Conservation (phyloP, 2,888 invertebrate genomes). For the Apotomis capreana region DNA sequence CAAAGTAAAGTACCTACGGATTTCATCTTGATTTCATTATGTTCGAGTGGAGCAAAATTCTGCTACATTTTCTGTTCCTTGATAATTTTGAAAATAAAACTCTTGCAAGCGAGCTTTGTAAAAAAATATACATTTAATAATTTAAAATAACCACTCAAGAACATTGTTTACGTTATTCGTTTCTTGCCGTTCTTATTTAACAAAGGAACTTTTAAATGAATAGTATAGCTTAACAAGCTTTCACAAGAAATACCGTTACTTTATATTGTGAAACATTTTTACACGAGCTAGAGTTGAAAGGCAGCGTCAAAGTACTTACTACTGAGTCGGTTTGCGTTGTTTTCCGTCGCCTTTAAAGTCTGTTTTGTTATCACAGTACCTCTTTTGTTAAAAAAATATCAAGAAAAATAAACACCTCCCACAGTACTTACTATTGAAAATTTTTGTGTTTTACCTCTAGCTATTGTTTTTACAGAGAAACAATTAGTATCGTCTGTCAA, state of each 20-base stretch:
- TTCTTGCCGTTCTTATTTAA: slow-evolving; percentile 3
- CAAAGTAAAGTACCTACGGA: background rate
- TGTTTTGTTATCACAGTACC: background rate
- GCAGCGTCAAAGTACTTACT: background rate
- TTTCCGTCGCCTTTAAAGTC: background rate
- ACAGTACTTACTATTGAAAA: no score
- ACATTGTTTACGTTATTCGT: background rate
- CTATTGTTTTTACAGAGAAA: background rate
- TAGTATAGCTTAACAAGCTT: slow-evolving; percentile 20
- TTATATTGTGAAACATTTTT: slow-evolving; percentile 10
- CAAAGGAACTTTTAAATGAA: slow-evolving; percentile 6
- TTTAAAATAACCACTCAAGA: background rate
- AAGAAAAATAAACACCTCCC: no score
- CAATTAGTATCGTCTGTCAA: background rate
- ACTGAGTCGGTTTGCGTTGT: background rate
- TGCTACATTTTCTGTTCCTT: background rate
- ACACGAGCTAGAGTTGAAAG: background rate
- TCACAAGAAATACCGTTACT: slow-evolving; percentile 2
- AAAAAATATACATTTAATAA: background rate
- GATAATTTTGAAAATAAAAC: background rate
- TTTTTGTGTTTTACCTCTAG: background rate
- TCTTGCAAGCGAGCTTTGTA: background rate
- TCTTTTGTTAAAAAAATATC: no score
- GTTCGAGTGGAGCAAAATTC: background rate
- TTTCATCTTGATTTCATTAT: slow-evolving; percentile 14